These are phyloP conservation scores for Actenoides hombroni DNA, from an alignment of 2,113 vertebrate species.

Conservation along the genomic window DNA sequence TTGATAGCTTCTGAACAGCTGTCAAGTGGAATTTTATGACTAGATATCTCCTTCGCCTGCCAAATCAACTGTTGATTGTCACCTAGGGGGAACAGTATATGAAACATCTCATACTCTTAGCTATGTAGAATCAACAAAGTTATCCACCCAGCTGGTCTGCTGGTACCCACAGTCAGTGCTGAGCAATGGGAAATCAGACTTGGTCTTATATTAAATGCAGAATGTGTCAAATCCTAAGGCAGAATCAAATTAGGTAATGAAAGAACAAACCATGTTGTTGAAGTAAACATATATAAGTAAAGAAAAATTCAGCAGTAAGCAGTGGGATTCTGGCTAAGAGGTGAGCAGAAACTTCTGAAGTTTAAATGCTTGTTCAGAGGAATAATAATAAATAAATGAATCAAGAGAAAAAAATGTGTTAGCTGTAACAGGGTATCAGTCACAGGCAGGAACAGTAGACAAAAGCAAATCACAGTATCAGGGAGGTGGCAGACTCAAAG, in stretches of 20 bases:
- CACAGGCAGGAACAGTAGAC: neutral
- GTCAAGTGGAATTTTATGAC: constrained; percentile 54
- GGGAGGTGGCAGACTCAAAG: neutral
- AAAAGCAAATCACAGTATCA: neutral
- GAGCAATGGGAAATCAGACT: neutral
- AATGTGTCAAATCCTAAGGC: neutral
- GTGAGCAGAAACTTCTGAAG: neutral
- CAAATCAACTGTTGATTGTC: constrained; percentile 22
- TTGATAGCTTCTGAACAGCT: constrained; percentile 49
- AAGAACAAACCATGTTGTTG: neutral
- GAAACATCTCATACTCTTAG: neutral
- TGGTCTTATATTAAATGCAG: neutral
- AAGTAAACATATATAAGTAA: neutral
- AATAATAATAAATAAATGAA: neutral
- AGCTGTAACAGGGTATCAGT: neutral
- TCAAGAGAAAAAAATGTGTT: neutral
- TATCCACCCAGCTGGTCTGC: neutral
- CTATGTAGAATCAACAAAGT: neutral
- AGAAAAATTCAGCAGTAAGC: neutral
- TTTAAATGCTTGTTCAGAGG: neutral
- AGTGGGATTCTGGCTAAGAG: neutral
- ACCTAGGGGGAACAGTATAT: neutral
- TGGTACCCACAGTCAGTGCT: neutral
- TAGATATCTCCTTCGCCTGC: neutral
- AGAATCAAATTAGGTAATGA: neutral